A percentile compares a stretch with the other conserved stretches of the same genome.
Conservation (phyloP, 2,888 invertebrate species). For the Isotomurus palustris region DNA sequence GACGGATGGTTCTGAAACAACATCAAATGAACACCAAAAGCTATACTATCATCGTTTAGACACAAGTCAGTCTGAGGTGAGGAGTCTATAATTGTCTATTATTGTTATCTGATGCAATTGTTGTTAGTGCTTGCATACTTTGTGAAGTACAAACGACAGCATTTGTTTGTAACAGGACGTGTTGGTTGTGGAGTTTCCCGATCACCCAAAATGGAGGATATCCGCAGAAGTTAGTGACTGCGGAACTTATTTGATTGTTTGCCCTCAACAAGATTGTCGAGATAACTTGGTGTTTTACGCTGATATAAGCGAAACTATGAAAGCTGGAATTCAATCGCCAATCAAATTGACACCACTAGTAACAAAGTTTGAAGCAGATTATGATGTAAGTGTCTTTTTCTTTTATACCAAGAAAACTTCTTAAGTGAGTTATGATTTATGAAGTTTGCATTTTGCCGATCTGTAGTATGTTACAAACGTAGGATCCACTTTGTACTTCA, state of each 20-base stretch:
- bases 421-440: background rate
- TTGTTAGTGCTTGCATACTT: background rate
- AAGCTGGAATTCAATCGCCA: slow-evolving; percentile 55
- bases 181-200: slow-evolving; percentile 80
- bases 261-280: slow-evolving; percentile 80
- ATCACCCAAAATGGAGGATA: slow-evolving; percentile 85
- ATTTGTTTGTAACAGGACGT: slow-evolving; percentile 58
- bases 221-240: slow-evolving; percentile 83
- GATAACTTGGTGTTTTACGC: slow-evolving; percentile 86
- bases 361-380: slow-evolving; percentile 86
- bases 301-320: slow-evolving; percentile 58
- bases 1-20: slow-evolving; percentile 88
- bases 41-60: slow-evolving; percentile 86
- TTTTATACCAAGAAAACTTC: background rate
- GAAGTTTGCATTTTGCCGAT: slow-evolving; percentile 31
- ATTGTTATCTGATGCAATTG: background rate
- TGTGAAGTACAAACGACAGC: background rate
- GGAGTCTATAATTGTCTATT: background rate
- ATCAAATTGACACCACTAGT: slow-evolving; percentile 76
- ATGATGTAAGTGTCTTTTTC: slow-evolving; percentile 62
- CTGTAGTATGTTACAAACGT: slow-evolving; percentile 84
- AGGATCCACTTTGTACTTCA: slow-evolving; percentile 73
- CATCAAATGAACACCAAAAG: slow-evolving; percentile 82
- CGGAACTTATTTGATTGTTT: slow-evolving; percentile 79
- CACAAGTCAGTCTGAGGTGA: slow-evolving; percentile 67